Evolutionary conservation across 2,888 invertebrate species (phyloP), one percentile per base, ranked within the genome.

Genomic region (Hirtodrosophila alboralis): DNA sequence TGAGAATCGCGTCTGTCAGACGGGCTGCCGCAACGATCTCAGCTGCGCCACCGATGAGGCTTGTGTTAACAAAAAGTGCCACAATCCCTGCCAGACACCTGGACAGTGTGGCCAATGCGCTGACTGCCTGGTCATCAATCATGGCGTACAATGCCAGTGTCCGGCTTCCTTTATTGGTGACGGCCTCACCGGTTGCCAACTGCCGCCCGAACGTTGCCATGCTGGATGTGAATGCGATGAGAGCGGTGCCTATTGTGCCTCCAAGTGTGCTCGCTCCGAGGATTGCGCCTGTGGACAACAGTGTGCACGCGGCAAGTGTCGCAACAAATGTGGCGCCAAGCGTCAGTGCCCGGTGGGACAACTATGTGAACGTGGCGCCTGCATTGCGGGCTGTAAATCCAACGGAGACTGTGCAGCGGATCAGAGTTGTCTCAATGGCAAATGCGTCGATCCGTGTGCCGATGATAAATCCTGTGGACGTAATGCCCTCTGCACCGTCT

Each of bases 141-240:
- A 97, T 87, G 94, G 95, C 21, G 94, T 95, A 0, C 96, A 96
- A 86, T 97, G 97, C 87, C 95, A 94, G 86, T 97, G 97, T 80
- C 95, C 96, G 2, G 91, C 93, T 41, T 95, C 95, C 85, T 96
- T 95, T 78, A 92, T 95, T 28, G 97, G 97, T 0, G 95, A 97
- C 90, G 95, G 97, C 2, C 91, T 95, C 4, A 93, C 94, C 1
- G 93, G 94, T 70, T 97, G 97, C 86, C 93, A 93, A 44, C 93
- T 93, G 88, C 95, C 95, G 41, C 93, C 93, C 52, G 91, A 93
- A 41, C 92, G 93, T 45, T 97, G 97, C 86, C 94, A 95, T 81
- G 94, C 94, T 0, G 92, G 92, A 44, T 96, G 97, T 80, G 93
- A 95, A 57, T 96, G 96, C 81, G 96, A 96, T 83, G 94, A 95